Percentiles rank a stretch among this genome's conserved stretches.
Evolutionary conservation across 2,888 invertebrate species (phyloP).

Genomic region (Lymantria dispar): DNA sequence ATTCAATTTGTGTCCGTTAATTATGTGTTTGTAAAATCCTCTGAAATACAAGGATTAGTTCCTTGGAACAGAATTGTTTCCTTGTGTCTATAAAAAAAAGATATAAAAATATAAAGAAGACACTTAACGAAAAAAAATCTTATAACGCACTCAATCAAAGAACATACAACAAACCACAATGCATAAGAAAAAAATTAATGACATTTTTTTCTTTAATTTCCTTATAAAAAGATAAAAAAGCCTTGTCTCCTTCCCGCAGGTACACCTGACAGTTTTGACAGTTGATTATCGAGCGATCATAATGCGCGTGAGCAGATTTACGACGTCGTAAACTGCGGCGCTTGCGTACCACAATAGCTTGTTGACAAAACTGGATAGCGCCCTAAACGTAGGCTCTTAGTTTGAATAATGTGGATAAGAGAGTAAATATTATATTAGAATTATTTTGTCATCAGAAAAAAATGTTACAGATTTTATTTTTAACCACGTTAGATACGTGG

Average conservation of each 20-base stretch:
- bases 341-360: constrained; percentile 48
- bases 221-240: constrained; percentile 18
- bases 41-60: too few species aligned
- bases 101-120: too few species aligned
- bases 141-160: not conserved
- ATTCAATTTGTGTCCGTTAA: too few species aligned
- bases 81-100: too few species aligned
- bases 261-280: constrained; percentile 57
- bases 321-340: constrained; percentile 63
- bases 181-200: constrained; percentile 21
- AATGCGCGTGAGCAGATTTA: constrained; percentile 60
- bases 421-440: not conserved
- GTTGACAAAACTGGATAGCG: constrained; percentile 45
- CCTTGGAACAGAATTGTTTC: too few species aligned
- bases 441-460: too few species aligned
- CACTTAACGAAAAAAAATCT: not conserved
- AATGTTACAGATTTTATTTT: too few species aligned
- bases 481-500: too few species aligned
- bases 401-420: constrained; percentile 33
- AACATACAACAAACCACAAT: constrained; percentile 8
- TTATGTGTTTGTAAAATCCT: too few species aligned
- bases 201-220: constrained; percentile 19
- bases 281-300: constrained; percentile 59
- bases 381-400: constrained; percentile 25
- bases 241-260: constrained; percentile 8